These are phyloP conservation scores for Agelas oroides DNA, from an alignment of 37 sponge, comb jelly and placozoan genomes.

Conservation along the genomic window DNA sequence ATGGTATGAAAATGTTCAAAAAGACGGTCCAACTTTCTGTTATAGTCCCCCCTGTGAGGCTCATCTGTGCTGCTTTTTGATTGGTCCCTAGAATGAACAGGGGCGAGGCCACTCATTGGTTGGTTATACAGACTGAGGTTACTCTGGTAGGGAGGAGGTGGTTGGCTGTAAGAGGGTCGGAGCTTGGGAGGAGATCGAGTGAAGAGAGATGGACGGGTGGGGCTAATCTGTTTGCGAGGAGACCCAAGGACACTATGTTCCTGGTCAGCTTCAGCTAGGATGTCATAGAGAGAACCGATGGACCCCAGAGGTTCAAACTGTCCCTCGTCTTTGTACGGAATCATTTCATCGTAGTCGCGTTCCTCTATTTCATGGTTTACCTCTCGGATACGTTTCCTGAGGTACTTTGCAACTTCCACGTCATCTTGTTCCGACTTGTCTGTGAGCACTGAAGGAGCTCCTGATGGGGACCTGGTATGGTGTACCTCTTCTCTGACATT, in stretches of 20 bases:
- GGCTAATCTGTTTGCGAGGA: not conserved
- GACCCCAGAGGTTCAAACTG: slow-evolving; percentile 64
- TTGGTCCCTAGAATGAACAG: too few relatives aligned
- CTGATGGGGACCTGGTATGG: too few relatives aligned
- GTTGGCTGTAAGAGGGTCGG: too few relatives aligned
- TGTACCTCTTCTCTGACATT: not conserved
- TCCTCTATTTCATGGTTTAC: slow-evolving; percentile 43
- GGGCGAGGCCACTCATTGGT: too few relatives aligned
- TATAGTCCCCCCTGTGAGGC: too few relatives aligned
- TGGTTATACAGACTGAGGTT: too few relatives aligned
- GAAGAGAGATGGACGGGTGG: too few relatives aligned
- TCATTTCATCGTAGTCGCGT: slow-evolving; percentile 40
- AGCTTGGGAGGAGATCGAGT: too few relatives aligned
- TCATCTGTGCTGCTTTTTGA: too few relatives aligned
- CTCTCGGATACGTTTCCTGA: slow-evolving; percentile 24
- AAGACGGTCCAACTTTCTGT: too few relatives aligned
- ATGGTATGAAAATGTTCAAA: too few relatives aligned
- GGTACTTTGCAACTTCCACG: slow-evolving; percentile 11
- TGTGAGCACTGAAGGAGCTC: not conserved
- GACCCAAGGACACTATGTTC: not conserved
- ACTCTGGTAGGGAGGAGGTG: too few relatives aligned
- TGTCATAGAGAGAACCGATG: slow-evolving; percentile 69
- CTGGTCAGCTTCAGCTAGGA: not conserved
- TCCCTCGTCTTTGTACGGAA: slow-evolving; percentile 60
- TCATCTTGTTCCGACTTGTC: not conserved